Evolutionary conservation across 2,797 vertebrate genomes (phyloP), one percentile per base, ranked within the genome.

Genomic region (Onychomys leucogaster): DNA sequence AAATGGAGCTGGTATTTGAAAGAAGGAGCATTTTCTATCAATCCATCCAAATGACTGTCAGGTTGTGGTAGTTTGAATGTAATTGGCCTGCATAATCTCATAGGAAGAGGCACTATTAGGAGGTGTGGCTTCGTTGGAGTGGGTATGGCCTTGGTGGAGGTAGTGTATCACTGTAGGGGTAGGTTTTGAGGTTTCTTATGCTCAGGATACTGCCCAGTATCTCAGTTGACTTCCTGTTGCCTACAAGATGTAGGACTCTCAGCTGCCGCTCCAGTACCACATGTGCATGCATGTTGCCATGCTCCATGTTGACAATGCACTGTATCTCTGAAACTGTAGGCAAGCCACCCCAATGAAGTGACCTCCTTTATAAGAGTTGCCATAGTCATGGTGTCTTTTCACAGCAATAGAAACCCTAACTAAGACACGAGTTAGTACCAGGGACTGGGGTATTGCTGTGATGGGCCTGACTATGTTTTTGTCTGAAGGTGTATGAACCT

Each of bases 1-100:
- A 93, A 91, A 55, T 90, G 32, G 85, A 75, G 57, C 63, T 88
- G 14, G 93, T 89, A 84, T 67, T 61, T 94, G 77, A 76, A 78
- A 65, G 69, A 96, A 96, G 57, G 17, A 82, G 67, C 12, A 46
- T 6, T 0, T 6, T 75, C 34, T 6, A 49, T 90, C 65, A 55
- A 55, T 85, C 52, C 17, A 25, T 49, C 10, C 27, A n/a, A 90
- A 21, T 59, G 43, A 27, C 12, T 65, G 17, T 81, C 55, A 80
- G 41, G 5, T 41, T 73, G 37, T 25, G 37, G 71, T 25, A 41
- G 37, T 73, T 73, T 73, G n/a, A 73, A 37, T 41, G 21, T 11
- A 41, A 5, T 23, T 73, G 69, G 19, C 9, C 8, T 10, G 37
- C 21, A 41, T 25, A 73, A 73, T 73, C 71, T 73, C 37, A 73